phyloP scores from a whole-genome alignment of 2,888 invertebrate species.

The Amphipoea lucens region DNA sequence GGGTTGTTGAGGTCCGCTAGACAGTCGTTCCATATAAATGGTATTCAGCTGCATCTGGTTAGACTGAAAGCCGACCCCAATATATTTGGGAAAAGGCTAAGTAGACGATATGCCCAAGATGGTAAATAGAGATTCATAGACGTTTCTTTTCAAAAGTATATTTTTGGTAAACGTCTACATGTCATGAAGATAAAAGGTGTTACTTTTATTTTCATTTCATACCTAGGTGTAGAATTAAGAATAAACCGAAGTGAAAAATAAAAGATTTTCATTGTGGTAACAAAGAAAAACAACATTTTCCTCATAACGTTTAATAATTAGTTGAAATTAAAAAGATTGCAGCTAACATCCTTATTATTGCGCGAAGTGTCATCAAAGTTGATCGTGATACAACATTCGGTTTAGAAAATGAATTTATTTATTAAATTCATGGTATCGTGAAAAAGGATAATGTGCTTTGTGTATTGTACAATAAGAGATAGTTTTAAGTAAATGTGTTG shows the following conservation, averaged over 20 bases:
- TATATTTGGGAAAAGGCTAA: too few relatives aligned
- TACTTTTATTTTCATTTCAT: neutral
- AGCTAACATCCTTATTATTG: constrained; percentile 37
- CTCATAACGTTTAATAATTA: constrained; percentile 31
- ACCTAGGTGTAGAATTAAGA: neutral
- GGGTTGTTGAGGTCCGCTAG: too few relatives aligned
- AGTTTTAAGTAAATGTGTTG: constrained; percentile 13
- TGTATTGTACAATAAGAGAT: neutral
- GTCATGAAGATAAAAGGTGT: neutral
- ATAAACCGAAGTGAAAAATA: neutral
- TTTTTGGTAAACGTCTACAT: neutral
- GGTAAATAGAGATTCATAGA: too few relatives aligned
- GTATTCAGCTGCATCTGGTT: too few relatives aligned
- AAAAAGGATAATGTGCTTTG: constrained; percentile 23
- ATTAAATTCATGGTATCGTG: constrained; percentile 6
- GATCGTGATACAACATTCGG: constrained; percentile 29
- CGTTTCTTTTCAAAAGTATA: neutral
- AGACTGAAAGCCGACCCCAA: too few relatives aligned
- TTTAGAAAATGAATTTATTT: constrained; percentile 32
- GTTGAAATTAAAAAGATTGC: constrained; percentile 16
- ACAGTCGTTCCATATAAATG: too few relatives aligned
- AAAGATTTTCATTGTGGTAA: neutral
- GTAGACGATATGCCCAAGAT: neutral
- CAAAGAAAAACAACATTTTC: constrained; percentile 31
- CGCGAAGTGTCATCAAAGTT: constrained; percentile 40